These are phyloP conservation scores for Uropsilus gracilis DNA, from an alignment of 2,113 vertebrate species.

Conservation along the genomic window DNA sequence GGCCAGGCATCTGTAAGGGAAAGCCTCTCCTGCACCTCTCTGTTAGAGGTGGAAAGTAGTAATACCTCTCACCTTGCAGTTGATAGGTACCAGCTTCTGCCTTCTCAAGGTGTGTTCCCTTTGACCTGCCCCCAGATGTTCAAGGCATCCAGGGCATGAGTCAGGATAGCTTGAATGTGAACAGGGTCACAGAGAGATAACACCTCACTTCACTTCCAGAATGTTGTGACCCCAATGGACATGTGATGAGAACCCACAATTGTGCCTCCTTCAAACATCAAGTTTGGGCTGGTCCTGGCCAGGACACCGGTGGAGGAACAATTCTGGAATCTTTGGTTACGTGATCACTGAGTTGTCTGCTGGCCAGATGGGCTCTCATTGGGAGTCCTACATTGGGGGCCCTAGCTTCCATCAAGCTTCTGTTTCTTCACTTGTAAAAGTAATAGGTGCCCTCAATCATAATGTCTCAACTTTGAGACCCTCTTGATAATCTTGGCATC, in stretches of 20 bases:
- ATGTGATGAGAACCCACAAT: neutral
- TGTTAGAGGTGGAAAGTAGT: neutral
- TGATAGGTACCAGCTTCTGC: neutral
- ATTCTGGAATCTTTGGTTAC: neutral
- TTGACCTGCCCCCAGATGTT: neutral
- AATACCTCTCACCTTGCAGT: neutral
- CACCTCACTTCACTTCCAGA: neutral
- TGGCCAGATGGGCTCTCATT: neutral
- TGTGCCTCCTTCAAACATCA: neutral
- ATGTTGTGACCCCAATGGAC: neutral
- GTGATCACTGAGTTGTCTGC: neutral
- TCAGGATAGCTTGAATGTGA: neutral
- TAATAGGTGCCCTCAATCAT: neutral
- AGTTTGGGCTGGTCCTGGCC: neutral
- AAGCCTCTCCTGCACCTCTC: neutral
- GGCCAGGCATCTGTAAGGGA: neutral
- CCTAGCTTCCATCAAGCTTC: neutral
- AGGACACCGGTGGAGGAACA: neutral
- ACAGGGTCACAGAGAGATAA: neutral
- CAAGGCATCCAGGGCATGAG: neutral
- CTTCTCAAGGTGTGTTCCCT: neutral
- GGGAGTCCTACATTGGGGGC: neutral
- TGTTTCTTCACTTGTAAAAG: neutral
- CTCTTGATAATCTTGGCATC: neutral
- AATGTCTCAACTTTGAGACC: neutral